Evolutionary conservation across 2,888 invertebrate species (phyloP).

Genomic region (Hipparchia semele): DNA sequence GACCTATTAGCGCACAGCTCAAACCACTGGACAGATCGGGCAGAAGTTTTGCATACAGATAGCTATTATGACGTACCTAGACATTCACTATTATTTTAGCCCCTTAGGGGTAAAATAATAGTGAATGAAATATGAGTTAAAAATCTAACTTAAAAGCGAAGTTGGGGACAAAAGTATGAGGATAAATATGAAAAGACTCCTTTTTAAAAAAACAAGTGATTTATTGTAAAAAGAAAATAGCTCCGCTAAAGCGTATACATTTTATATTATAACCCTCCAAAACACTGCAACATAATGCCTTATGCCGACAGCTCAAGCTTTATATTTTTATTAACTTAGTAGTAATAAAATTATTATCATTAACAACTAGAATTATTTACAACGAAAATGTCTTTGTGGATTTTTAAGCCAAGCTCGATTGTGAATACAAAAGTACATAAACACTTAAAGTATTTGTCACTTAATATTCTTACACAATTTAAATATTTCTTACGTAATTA

Average conservation of each 20-base stretch:
- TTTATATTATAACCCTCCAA: constrained; percentile 30
- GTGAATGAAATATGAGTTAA: too few species aligned
- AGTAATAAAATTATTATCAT: constrained; percentile 20
- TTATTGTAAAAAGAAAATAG: constrained; percentile 58
- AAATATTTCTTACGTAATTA: background rate
- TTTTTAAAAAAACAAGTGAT: constrained; percentile 57
- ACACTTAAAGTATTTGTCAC: background rate
- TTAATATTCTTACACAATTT: background rate
- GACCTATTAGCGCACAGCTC: too few species aligned
- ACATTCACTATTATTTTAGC: too few species aligned
- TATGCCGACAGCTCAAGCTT: constrained; percentile 42
- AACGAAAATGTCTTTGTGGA: constrained; percentile 44
- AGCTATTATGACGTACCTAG: too few species aligned
- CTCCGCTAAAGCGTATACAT: constrained; percentile 51
- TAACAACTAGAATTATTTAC: constrained; percentile 42
- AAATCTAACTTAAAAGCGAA: too few species aligned
- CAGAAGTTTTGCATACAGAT: too few species aligned
- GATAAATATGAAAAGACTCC: constrained; percentile 37
- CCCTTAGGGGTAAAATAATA: too few species aligned
- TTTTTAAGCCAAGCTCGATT: constrained; percentile 27
- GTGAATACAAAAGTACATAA: background rate
- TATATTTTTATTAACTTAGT: constrained; percentile 8
- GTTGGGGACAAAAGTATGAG: too few species aligned
- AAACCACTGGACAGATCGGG: too few species aligned
- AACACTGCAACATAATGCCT: constrained; percentile 18